Percentiles rank a stretch among this genome's conserved stretches.
These are phyloP conservation scores for Sphyrna mokarran DNA, from an alignment of 2,113 vertebrate species.

Conservation along the genomic window DNA sequence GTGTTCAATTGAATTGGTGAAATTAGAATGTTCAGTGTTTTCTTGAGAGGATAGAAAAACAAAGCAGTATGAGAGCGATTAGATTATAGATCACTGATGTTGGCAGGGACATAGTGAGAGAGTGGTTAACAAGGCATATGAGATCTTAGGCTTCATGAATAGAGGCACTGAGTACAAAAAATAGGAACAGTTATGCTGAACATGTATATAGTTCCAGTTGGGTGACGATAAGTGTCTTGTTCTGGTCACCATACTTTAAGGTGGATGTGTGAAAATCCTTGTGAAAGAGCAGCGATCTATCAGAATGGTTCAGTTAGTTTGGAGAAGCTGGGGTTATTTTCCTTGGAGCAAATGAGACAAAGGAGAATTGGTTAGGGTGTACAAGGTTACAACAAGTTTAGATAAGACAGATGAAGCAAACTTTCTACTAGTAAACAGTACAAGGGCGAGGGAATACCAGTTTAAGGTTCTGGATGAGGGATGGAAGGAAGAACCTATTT, in stretches of 20 bases:
- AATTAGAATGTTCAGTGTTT: not conserved
- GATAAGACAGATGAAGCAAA: not conserved
- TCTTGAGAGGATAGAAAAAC: not conserved
- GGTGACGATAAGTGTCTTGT: not conserved
- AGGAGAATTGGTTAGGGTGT: not conserved
- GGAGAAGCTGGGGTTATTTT: not conserved
- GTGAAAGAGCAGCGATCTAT: not conserved
- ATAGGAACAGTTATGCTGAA: not conserved
- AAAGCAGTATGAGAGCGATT: not conserved
- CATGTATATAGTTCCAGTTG: not conserved
- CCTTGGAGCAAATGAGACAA: not conserved
- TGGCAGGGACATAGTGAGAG: not conserved
- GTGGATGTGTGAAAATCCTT: not conserved
- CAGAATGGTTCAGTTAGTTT: not conserved
- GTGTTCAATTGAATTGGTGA: too few relatives aligned
- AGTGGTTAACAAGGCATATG: not conserved
- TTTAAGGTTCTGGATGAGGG: not conserved
- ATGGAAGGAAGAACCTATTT: not conserved
- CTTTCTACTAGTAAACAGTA: too few relatives aligned
- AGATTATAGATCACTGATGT: too few relatives aligned
- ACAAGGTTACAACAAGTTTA: not conserved
- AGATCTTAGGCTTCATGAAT: not conserved
- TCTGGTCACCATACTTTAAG: not conserved
- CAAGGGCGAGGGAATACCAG: too few relatives aligned
- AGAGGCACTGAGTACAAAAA: not conserved